Conservation (phyloP, 2,888 invertebrate genomes). For the Ryuthela nishihirai region DNA sequence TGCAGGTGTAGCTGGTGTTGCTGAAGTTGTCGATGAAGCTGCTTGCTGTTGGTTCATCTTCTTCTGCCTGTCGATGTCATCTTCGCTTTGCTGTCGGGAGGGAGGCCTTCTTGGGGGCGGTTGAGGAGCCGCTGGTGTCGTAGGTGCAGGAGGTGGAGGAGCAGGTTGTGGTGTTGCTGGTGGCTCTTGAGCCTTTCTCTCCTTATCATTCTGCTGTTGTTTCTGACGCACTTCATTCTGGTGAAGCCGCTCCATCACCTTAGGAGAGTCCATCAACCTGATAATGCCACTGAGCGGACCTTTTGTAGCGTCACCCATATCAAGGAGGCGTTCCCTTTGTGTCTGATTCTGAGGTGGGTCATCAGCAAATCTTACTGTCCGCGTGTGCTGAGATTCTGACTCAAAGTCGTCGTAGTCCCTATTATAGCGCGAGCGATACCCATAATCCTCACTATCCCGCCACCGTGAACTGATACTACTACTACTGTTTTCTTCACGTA, state of each 20-base stretch:
- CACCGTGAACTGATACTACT: conserved; percentile 34
- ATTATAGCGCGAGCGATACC: conserved; percentile 37
- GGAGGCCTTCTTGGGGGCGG: conserved; percentile 48
- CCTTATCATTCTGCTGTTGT: conserved; percentile 57
- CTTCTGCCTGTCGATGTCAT: conserved; percentile 81
- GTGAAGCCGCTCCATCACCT: conserved; percentile 82
- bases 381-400: conserved; percentile 42
- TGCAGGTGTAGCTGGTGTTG: conserved; percentile 8
- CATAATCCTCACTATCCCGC: conserved; percentile 34
- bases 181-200: conserved; percentile 55
- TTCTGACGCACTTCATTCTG: conserved; percentile 65
- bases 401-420: conserved; percentile 34
- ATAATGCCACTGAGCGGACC: conserved; percentile 83
- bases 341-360: conserved; percentile 49
- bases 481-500: conserved; percentile 10
- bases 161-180: conserved; percentile 40
- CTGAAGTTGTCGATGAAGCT: conserved; percentile 41
- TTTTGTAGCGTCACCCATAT: conserved; percentile 80
- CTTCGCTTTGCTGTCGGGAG: conserved; percentile 77
- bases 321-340: conserved; percentile 61
- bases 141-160: conserved; percentile 37
- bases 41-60: conserved; percentile 66
- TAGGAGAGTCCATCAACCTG: conserved; percentile 77
- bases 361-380: conserved; percentile 61
- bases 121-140: conserved; percentile 38